Evolutionary conservation across 2,797 vertebrate genomes (phyloP), one percentile per base, ranked within the genome.

Genomic region (Iguana delicatissima): DNA sequence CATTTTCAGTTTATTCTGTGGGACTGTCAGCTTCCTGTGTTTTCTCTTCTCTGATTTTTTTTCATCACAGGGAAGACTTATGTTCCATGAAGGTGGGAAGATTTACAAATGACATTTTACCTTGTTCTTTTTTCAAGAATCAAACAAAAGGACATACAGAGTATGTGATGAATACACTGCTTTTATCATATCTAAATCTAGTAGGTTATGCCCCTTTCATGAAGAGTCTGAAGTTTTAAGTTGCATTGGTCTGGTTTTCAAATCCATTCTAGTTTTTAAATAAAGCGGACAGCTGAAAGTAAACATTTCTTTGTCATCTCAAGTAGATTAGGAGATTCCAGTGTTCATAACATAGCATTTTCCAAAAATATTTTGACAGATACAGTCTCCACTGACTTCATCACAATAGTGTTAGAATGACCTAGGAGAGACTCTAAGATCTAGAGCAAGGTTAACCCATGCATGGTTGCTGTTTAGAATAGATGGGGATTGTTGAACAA

Each of bases 371-470:
- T 86, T 93, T 88, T 69, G 90, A 89, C 50, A 92, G 87, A 92
- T 89, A 92, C 52, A 42, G 59, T 77, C 94, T 72, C 76, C 46
- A 93, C 94, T 93, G 92, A 67, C 92, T 86, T 89, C 92, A 90
- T 94, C 85, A 92, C 95, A 94, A 20, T 86, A 83, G 35, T 94
- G 92, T 95, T 96, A 94, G 72, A 89, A 83, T 95, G 93, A 93
- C 93, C 91, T 88, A 91, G 91, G 67, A 93, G 92, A 95, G 89
- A 91, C 93, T 93, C 93, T 92, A 92, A 93, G 91, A 93, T 85
- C 77, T n/a, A 3, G 52, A 1, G 90, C 2, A 2, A 89, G 79
- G 76, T 74, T 93, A 88, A 62, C 57, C 92, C 55, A 92, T 32
- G 2, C 92, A 77, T 87, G 46, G 88, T 62, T 69, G 92, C n/a